Base-by-base conservation (phyloP, 2,113 vertebrate genomes). In the Sterrhoptilus dennistouni region DNA sequence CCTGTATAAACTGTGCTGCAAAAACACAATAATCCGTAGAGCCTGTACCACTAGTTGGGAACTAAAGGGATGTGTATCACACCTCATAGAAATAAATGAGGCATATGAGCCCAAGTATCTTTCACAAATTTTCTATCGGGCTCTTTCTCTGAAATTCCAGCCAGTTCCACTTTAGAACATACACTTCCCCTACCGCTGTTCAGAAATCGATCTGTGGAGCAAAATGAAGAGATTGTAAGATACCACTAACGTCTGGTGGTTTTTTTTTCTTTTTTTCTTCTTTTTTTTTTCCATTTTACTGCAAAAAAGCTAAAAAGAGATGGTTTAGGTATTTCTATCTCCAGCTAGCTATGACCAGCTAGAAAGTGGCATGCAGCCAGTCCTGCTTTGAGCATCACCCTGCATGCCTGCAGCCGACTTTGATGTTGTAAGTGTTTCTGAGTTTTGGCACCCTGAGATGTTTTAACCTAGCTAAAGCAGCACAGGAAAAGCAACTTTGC, bases 141-240 rank as follows among this genome's bases (percentile, higher is more conserved):
- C 33, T n/a, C 19, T 15, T 44, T 33, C 56, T 47, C 15, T 42
- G 49, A 71, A 56, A 20, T 23, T 15, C 19, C 5, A 2, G 15
- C 15, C 47, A 31, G 20, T 7, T 18, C 29, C 35, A 14, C 18
- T 59, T 57, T 29, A 12, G 35, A 75, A 29, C 8, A 5, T 4
- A 5, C 11, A 0, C 33, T 79, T 66, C 18, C 38, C 28, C 22
- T 52, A 13, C 21, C 0, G 0, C 29, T 69, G n/a, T 6, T 42
- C 42, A 10, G 53, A 66, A 24, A 16, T 14, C 0, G 0, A 11
- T 69, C 27, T 44, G 10, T 35, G 21, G 14, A 29, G 24, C 33
- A 66, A 72, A 85, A 35, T 50, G 4, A 72, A 71, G 52, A 63
- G 33, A 47, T 16, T 22, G 24, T 12, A 54, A 28, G 24, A 4